Evolutionary conservation across 2,888 invertebrate species (phyloP), one percentile per base, ranked within the genome.

Genomic region (Amphipyra tragopoginis): DNA sequence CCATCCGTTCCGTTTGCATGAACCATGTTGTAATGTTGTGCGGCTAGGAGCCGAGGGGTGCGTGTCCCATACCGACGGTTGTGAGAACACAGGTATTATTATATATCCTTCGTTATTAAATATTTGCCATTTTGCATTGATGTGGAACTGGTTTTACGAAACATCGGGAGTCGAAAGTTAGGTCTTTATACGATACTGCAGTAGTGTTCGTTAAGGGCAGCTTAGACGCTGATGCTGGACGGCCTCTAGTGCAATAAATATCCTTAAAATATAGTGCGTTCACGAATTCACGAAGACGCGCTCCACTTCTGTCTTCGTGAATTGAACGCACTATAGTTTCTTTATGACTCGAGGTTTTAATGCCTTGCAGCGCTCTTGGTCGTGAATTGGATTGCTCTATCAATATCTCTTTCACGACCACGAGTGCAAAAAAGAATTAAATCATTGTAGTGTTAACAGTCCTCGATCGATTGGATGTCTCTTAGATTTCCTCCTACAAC

Each of bases 61-160:
- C 96, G 97, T 98, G 93, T 98, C 98, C 90, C 98, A 98, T 95
- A 97, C 97, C 93, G 98, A 98, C 95, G 98, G 98, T 96, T 98
- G 98, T 96, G 98, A 98, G 95, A 98, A 98, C 95, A 97, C 98
- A 95, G 97, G 97, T 98, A 98, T 97, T 96, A 56, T 29, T 29
- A 5, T 29, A 29, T 29, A 29, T 29, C 9, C 65, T n/a, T 49
- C 36, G 42, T 61, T 55, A 8, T 9, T 6, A 21, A 9, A 6
- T 21, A 10, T 36, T n/a, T 5, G 53, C 59, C 21, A 29, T 43
- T 33, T 57, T 64, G 38, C 33, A 38, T 51, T 47, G 3, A 43
- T 47, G 7, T 51, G 67, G 33, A 60, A 38, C 54, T 51, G 21
- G 43, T 60, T 69, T 65, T 65, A 47, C 14, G n/a, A 34, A 53